Evolutionary conservation across 2,797 vertebrate genomes (phyloP).

Genomic region (Sylvilagus floridanus): DNA sequence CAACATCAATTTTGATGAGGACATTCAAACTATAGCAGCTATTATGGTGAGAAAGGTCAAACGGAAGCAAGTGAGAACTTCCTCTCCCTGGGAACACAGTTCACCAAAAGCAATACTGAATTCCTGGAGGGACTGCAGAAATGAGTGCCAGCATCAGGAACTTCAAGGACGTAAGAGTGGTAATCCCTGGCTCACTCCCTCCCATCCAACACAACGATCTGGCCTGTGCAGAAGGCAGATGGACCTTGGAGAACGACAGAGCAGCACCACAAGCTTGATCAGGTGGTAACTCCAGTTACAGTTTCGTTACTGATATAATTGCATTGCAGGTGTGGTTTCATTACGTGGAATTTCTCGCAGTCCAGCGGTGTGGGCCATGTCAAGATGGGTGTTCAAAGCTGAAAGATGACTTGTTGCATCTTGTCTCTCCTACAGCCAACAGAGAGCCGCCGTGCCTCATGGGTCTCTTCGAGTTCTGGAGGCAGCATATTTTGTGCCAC

Average conservation of each 20-base stretch:
- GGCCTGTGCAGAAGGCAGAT: background rate
- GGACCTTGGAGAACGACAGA: background rate
- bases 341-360: background rate
- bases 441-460: background rate
- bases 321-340: background rate
- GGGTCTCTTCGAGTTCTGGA: background rate
- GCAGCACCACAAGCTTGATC: background rate
- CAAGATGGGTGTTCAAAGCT: background rate
- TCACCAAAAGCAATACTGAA: background rate
- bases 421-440: background rate
- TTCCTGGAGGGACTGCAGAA: background rate
- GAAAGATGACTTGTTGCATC: background rate
- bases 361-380: background rate
- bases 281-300: background rate
- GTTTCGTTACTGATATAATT: background rate
- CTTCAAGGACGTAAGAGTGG: background rate
- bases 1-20: background rate
- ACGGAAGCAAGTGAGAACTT: background rate
- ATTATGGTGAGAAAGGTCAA: background rate
- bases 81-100: background rate
- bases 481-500: background rate
- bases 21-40: too few species aligned
- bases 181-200: background rate
- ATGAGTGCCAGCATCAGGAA: background rate
- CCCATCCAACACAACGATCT: background rate